These are phyloP conservation scores for Hippocampus zosterae DNA, from an alignment of 2,113 vertebrate species.

Conservation along the genomic window DNA sequence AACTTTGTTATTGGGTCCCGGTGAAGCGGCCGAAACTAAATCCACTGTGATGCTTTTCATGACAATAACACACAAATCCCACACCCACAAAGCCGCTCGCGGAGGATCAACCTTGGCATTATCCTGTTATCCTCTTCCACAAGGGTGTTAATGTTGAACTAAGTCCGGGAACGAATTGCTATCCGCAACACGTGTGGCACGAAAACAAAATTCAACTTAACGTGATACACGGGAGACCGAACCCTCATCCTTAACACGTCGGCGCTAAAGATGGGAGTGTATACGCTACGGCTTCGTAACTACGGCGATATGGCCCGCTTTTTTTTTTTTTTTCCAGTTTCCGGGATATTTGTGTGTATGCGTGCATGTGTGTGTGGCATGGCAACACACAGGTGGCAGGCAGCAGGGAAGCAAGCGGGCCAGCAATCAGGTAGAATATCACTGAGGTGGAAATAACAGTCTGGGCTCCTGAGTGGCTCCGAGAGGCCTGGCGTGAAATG, in stretches of 20 bases:
- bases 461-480: slow-evolving; percentile 44
- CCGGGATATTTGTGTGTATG: slow-evolving; percentile 1
- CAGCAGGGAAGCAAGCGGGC: slow-evolving; percentile 47
- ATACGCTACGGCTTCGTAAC: slow-evolving; percentile 24
- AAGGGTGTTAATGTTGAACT: slow-evolving; percentile 23
- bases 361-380: neutral
- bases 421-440: slow-evolving; percentile 51
- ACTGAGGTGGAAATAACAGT: slow-evolving; percentile 59
- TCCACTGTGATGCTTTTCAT: slow-evolving; percentile 9
- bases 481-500: slow-evolving; percentile 45
- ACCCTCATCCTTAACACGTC: slow-evolving; percentile 1
- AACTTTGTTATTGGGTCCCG: slow-evolving; percentile 4
- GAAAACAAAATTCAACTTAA: neutral
- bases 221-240: neutral
- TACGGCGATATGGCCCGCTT: slow-evolving; percentile 57
- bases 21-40: slow-evolving; percentile 10
- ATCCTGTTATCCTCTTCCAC: slow-evolving; percentile 38
- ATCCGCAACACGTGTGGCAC: neutral
- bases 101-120: slow-evolving; percentile 33
- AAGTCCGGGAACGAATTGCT: neutral
- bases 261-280: slow-evolving; percentile 29
- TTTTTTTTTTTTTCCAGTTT: slow-evolving; percentile 37
- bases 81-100: slow-evolving; percentile 29
- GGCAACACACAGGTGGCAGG: slow-evolving; percentile 48
- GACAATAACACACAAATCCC: slow-evolving; percentile 17